These are phyloP conservation scores for Rhodinocichla rosea DNA, from an alignment of 2,113 vertebrate genomes.

Conservation along the genomic window DNA sequence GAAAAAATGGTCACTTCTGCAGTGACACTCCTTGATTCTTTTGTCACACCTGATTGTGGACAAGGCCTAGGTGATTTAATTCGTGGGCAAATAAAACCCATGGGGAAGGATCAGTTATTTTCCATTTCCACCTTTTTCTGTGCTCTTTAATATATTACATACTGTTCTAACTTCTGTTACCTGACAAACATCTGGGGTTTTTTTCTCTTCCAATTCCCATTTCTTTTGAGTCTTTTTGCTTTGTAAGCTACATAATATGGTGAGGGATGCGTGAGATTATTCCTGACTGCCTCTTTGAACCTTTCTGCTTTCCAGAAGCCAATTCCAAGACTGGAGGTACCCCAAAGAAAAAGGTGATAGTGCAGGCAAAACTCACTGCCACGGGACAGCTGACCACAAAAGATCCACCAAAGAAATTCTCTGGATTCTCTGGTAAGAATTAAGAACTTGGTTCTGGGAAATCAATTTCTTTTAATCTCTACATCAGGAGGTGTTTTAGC, in stretches of 20 bases:
- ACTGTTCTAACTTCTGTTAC: neutral
- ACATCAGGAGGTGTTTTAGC: neutral
- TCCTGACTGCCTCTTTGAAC: neutral
- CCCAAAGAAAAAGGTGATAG: constrained; percentile 87
- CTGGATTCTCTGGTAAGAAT: constrained; percentile 88
- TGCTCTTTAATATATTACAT: neutral
- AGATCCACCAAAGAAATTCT: constrained; percentile 88
- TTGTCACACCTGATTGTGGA: neutral
- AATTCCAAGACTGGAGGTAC: constrained; percentile 81
- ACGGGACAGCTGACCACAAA: constrained; percentile 72
- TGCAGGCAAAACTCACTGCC: constrained; percentile 84
- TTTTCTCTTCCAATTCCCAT: neutral
- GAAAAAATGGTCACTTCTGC: neutral
- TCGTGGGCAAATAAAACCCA: neutral
- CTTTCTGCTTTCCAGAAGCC: constrained; percentile 74
- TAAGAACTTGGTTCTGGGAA: neutral
- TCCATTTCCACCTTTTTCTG: neutral
- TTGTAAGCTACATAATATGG: fast-evolving
- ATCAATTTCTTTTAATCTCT: neutral
- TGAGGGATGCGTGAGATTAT: neutral
- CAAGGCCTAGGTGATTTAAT: neutral
- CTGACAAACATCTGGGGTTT: fast-evolving
- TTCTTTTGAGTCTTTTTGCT: neutral
- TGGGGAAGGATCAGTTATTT: neutral
- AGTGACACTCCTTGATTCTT: neutral